Percentiles rank a stretch among this genome's conserved stretches.
Evolutionary conservation across 2,113 vertebrate genomes (phyloP).

Genomic region (Hucho hucho): DNA sequence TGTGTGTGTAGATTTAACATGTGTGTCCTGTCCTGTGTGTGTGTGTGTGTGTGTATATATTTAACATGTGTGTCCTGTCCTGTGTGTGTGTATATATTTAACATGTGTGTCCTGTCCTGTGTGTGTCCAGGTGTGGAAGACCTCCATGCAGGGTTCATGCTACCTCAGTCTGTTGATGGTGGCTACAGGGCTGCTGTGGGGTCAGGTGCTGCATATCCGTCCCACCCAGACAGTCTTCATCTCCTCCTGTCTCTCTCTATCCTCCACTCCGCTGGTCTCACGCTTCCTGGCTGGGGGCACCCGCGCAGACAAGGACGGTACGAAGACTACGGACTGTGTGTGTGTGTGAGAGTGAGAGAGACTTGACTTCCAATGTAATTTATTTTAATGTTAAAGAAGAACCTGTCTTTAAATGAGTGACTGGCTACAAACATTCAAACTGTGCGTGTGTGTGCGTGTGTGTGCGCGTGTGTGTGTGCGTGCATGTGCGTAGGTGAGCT

Average conservation of each 20-base stretch:
- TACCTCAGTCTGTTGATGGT: slow-evolving; percentile 91
- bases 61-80: too few relatives aligned
- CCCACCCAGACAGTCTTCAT: slow-evolving; percentile 92
- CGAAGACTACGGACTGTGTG: background rate
- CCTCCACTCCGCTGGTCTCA: slow-evolving; percentile 94
- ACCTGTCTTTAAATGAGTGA: too few relatives aligned
- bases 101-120: background rate
- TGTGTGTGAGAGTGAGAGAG: background rate
- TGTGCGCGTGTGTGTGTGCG: slow-evolving; percentile 14
- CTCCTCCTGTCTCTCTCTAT: slow-evolving; percentile 92
- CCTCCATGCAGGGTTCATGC: slow-evolving; percentile 89
- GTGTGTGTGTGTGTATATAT: too few relatives aligned
- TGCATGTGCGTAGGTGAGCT: slow-evolving; percentile 78
- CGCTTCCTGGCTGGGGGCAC: slow-evolving; percentile 87
- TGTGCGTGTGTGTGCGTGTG: background rate
- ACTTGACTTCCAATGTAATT: too few relatives aligned
- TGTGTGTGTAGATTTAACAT: too few relatives aligned
- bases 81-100: slow-evolving; percentile 1
- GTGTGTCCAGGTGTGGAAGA: slow-evolving; percentile 87
- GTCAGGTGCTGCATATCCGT: slow-evolving; percentile 85
- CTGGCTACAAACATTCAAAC: too few relatives aligned
- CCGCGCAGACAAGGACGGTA: slow-evolving; percentile 90
- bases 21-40: too few relatives aligned
- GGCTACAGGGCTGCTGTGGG: slow-evolving; percentile 87
- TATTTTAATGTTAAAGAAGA: too few relatives aligned